phyloP scores from a whole-genome alignment of 2,888 invertebrate genomes.

The Hemicrepidius hirtus region DNA sequence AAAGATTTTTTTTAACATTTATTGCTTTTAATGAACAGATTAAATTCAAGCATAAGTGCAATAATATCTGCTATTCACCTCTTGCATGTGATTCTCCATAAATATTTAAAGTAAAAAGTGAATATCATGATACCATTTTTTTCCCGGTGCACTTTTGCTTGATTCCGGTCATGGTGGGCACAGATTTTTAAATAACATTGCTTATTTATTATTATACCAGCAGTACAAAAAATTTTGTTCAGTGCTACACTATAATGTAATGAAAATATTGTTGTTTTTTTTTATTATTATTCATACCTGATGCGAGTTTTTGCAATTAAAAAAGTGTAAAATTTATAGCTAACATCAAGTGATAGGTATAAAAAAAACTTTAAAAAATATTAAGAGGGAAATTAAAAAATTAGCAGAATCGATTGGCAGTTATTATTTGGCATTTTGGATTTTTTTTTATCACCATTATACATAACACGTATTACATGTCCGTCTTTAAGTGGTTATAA shows the following conservation, averaged over 20 bases:
- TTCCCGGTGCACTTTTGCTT: conserved; percentile 32
- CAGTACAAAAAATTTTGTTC: no score
- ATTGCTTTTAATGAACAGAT: conserved; percentile 47
- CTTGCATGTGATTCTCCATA: background rate
- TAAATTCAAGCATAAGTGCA: conserved; percentile 45
- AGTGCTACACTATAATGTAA: no score
- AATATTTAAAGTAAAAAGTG: conserved; percentile 9
- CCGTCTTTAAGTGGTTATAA: no score
- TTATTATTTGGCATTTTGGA: background rate
- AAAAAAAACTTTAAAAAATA: background rate
- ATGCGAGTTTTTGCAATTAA: background rate
- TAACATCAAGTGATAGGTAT: conserved; percentile 1
- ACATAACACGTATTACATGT: no score
- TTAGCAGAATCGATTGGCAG: conserved; percentile 3
- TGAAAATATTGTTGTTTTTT: no score
- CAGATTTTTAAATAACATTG: conserved; percentile 8
- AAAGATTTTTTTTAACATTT: conserved; percentile 37
- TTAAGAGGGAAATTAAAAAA: background rate
- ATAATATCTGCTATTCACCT: background rate
- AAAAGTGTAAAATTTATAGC: conserved; percentile 15
- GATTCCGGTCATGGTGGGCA: conserved; percentile 23
- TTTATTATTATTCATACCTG: background rate
- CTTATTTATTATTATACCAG: background rate
- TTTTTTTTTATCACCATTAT: background rate
- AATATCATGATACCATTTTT: conserved; percentile 19